Percentiles rank a stretch among this genome's conserved stretches.
phyloP scores from a whole-genome alignment of 2,797 vertebrate genomes.

The Todus mexicanus region DNA sequence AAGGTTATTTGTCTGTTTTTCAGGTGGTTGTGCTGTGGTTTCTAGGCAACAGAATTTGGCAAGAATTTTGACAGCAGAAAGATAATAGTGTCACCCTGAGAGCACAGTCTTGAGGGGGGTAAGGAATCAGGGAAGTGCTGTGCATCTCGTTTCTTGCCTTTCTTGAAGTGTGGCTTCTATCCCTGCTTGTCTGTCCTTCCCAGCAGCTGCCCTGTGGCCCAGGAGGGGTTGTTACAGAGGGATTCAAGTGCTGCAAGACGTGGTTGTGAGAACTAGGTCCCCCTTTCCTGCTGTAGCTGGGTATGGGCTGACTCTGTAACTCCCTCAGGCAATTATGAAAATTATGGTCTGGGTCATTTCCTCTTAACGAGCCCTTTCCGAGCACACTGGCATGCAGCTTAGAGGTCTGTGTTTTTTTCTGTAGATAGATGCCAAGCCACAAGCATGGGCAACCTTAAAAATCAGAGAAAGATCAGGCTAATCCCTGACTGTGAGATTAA shows the following conservation, averaged over 20 bases:
- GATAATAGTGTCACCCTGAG: background rate
- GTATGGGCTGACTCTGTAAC: background rate
- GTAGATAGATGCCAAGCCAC: background rate
- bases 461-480: background rate
- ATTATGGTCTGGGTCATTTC: background rate
- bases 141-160: background rate
- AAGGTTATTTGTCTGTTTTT: background rate
- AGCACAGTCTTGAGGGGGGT: fast-evolving
- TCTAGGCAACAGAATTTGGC: background rate
- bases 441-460: background rate
- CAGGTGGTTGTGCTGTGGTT: background rate
- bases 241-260: background rate
- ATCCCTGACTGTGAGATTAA: background rate
- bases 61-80: background rate
- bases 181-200: background rate
- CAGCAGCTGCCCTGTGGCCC: background rate
- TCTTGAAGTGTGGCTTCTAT: background rate
- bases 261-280: background rate
- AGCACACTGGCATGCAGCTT: background rate
- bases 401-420: background rate
- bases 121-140: background rate
- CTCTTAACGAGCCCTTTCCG: background rate
- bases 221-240: background rate
- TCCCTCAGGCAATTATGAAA: background rate
- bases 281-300: background rate